Evolutionary conservation across 1,140 invertebrate genomes (phyloP), one percentile per base, ranked within the genome.

Genomic region (Macrotrachela quadricornifera): DNA sequence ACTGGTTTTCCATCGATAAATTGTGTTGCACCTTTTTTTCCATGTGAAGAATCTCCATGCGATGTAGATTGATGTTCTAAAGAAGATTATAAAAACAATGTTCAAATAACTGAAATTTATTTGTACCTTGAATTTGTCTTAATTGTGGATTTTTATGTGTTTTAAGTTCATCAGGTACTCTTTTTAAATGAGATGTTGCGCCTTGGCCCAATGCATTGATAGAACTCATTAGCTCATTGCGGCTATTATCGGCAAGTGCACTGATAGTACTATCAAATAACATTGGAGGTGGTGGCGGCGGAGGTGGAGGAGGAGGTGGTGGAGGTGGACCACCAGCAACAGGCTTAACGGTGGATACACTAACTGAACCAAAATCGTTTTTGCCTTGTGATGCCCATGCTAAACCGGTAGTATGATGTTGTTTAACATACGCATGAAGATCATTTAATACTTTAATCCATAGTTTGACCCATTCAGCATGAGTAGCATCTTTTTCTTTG

Each of bases 101-200:
- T n/a, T n/a, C n/a, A n/a, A n/a, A n/a, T n/a, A n/a, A n/a, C n/a
- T n/a, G n/a, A n/a, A n/a, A n/a, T n/a, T n/a, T n/a, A n/a, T 59
- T 58, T 21, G 53, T 55, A n/a, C 61, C 62, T 17, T 60, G 58
- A 30, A 8, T 30, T 30, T 30, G 21, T 37, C 86, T 76, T 50
- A 96, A 68, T 15, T 75, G 75, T 1, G 90, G 80, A 74, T 97
- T 99, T 74, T 97, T 97, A 71, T 97, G 92, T 3, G 91, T 97
- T 71, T 96, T 87, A 87, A 95, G 94, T 36, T 96, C 88, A 59
- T 75, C 67, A 21, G 87, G 87, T n/a, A 97, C 87, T 71, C 86
- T 88, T 66, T 85, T 87, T 58, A 95, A 74, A 64, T 76, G 83
- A 85, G 78, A 83, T 10, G 92, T 96, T 56, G 97, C 82, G 60